Conservation (phyloP, 64 coral and sea anemone genomes). For the Hydrozoanthus tunicans region DNA sequence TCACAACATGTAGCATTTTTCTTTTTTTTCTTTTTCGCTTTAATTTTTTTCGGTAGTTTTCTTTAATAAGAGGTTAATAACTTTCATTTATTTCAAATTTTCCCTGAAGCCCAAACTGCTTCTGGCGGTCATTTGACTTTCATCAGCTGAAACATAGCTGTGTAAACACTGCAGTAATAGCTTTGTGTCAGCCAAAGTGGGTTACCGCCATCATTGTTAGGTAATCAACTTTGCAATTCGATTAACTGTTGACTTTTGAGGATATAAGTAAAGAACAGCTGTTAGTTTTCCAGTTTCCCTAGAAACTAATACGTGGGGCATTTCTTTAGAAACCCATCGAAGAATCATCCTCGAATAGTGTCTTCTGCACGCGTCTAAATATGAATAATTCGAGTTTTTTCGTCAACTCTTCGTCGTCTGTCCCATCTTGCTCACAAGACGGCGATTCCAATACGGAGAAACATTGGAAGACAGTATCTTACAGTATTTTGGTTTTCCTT, state of each 20-base stretch:
- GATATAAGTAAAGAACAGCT: neutral
- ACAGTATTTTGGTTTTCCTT: neutral
- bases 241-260: conserved; percentile 31
- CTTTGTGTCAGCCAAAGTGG: conserved; percentile 4
- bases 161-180: neutral
- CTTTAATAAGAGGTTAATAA: too few relatives aligned
- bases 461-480: conserved; percentile 6
- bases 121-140: too few relatives aligned
- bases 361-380: neutral
- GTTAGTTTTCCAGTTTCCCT: neutral
- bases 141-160: neutral
- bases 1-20: too few relatives aligned
- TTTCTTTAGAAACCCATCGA: neutral
- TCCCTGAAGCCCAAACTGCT: too few relatives aligned
- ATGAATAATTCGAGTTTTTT: conserved; percentile 20
- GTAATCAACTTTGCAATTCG: neutral
- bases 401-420: neutral
- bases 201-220: conserved; percentile 4
- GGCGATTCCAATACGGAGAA: conserved; percentile 4
- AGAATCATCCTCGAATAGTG: neutral
- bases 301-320: too few relatives aligned
- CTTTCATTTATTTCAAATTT: too few relatives aligned
- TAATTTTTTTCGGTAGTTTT: too few relatives aligned
- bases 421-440: neutral
- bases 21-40: too few relatives aligned